Conservation (phyloP, 1,140 invertebrate species). For the Bursaphelenchus mucronatus region DNA sequence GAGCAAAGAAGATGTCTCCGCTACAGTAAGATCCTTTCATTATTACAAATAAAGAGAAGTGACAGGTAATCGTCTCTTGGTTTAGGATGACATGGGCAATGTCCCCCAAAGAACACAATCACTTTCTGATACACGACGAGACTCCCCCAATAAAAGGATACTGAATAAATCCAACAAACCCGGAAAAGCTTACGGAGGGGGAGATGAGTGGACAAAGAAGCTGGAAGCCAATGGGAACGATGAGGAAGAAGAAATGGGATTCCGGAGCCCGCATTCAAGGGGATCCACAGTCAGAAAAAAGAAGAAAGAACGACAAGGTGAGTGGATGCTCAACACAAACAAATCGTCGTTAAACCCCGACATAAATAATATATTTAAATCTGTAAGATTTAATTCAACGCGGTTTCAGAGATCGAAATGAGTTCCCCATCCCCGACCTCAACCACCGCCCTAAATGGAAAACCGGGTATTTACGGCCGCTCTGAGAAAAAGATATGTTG, state of each 20-base stretch:
- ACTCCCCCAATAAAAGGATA: slow-evolving; percentile 16
- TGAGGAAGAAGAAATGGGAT: slow-evolving; percentile 9
- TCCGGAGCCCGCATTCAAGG: neutral
- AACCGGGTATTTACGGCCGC: slow-evolving; percentile 11
- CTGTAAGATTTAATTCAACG: neutral
- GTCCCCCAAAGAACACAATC: slow-evolving; percentile 10
- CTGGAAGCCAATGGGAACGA: slow-evolving; percentile 12
- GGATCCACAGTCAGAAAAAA: slow-evolving; percentile 1
- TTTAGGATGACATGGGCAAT: slow-evolving; percentile 16
- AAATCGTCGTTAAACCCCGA: neutral
- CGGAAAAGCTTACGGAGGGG: neutral
- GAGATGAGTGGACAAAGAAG: slow-evolving; percentile 12
- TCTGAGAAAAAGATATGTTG: slow-evolving; percentile 16
- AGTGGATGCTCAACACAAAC: neutral
- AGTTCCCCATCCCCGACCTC: slow-evolving; percentile 9
- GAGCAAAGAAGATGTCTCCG: slow-evolving; percentile 58
- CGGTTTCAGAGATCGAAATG: slow-evolving; percentile 2
- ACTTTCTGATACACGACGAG: slow-evolving; percentile 6
- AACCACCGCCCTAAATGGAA: slow-evolving; percentile 16
- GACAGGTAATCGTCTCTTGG: neutral
- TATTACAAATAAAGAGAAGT: slow-evolving; percentile 2
- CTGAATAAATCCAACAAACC: slow-evolving; percentile 15
- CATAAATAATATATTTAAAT: neutral
- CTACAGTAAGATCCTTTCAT: slow-evolving; percentile 18
- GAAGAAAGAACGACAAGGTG: slow-evolving; percentile 8